A percentile compares a stretch with the other conserved stretches of the same genome.
Evolutionary conservation across 2,797 vertebrate species (phyloP).

Genomic region (Hippocampus kuda): DNA sequence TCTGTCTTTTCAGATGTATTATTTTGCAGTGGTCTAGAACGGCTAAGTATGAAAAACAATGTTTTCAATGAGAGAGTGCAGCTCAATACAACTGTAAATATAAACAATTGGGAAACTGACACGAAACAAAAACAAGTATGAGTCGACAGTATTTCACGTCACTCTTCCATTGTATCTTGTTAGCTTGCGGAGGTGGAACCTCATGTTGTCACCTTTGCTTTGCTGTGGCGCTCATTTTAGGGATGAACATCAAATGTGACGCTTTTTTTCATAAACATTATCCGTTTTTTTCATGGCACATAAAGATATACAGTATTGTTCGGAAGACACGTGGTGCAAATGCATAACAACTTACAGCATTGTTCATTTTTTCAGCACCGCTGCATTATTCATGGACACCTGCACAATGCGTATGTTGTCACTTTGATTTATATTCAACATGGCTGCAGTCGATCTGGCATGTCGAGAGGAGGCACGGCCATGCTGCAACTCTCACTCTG

Average conservation of each 20-base stretch:
- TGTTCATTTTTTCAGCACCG: slow-evolving; percentile 30
- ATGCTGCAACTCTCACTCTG: background rate
- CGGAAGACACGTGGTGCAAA: background rate
- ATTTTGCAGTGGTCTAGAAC: too few species aligned
- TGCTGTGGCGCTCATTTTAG: background rate
- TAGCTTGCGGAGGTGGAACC: background rate
- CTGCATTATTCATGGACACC: slow-evolving; percentile 32
- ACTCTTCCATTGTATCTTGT: background rate
- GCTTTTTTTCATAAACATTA: background rate
- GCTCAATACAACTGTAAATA: too few species aligned
- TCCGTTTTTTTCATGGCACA: background rate
- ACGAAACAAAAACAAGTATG: too few species aligned
- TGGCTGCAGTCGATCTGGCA: slow-evolving; percentile 7
- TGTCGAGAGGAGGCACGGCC: slow-evolving; percentile 8
- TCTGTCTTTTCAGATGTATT: too few species aligned
- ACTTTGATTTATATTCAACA: slow-evolving; percentile 25
- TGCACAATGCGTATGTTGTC: slow-evolving; percentile 22
- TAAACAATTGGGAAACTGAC: too few species aligned
- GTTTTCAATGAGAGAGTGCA: too few species aligned
- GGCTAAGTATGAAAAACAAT: too few species aligned
- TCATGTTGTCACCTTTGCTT: background rate
- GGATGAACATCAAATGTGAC: background rate
- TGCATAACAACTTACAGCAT: background rate
- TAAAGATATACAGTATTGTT: background rate
- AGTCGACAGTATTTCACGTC: background rate